Conservation (phyloP, 2,113 vertebrate genomes). For the Carassius gibelio region DNA sequence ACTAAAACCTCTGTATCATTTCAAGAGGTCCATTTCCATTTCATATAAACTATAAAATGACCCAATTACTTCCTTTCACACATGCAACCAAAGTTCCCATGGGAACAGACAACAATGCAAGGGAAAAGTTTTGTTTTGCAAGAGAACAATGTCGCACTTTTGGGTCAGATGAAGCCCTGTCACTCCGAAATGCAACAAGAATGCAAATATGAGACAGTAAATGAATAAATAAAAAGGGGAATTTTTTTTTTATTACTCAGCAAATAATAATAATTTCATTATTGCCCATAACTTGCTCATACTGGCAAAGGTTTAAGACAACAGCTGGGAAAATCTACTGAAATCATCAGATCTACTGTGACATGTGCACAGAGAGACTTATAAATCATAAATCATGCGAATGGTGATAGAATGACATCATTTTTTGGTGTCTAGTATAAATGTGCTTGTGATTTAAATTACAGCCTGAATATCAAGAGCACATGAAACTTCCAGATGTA, state of each 20-base stretch:
- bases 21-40: slow-evolving; percentile 3
- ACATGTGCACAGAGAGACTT: slow-evolving; percentile 8
- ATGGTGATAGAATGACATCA: slow-evolving; percentile 50
- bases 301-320: background rate
- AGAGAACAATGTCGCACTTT: slow-evolving; percentile 58
- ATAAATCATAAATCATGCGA: slow-evolving; percentile 38
- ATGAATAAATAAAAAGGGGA: background rate
- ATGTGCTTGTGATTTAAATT: slow-evolving; percentile 23
- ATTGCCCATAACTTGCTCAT: background rate
- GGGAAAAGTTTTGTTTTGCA: slow-evolving; percentile 55
- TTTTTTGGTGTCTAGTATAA: slow-evolving; percentile 2
- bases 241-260: background rate
- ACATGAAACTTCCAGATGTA: slow-evolving; percentile 8
- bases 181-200: slow-evolving; percentile 3
- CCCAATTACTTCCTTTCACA: slow-evolving; percentile 54
- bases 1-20: slow-evolving; percentile 16
- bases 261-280: background rate
- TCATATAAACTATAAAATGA: slow-evolving; percentile 45
- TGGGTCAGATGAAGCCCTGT: slow-evolving; percentile 29
- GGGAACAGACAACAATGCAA: slow-evolving; percentile 65
- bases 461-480: slow-evolving; percentile 4
- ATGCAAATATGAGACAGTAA: background rate
- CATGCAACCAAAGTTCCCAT: slow-evolving; percentile 57
- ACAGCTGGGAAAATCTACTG: slow-evolving; percentile 18
- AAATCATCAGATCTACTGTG: slow-evolving; percentile 13